Evolutionary conservation across 1,140 invertebrate species (phyloP), one percentile per base, ranked within the genome.

Genomic region (Macrocentrus cingulum): DNA sequence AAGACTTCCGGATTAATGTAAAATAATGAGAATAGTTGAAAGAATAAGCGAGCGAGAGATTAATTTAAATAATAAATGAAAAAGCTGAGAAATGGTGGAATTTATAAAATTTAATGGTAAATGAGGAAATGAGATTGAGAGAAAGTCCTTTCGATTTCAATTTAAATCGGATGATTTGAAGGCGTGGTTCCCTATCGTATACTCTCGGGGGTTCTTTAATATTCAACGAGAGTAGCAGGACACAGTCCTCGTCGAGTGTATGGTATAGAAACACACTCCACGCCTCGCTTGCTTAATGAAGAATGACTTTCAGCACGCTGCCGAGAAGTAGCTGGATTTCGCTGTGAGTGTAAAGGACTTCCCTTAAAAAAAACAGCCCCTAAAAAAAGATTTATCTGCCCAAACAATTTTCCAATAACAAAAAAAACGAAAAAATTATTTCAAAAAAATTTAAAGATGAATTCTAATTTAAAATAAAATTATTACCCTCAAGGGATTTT

Each of bases 81-180:
- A 29, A 29, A 29, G n/a, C n/a, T n/a, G n/a, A n/a, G n/a, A 29
- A 9, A 29, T 29, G 4, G 25, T 9, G 25, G 25, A n/a, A n/a
- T n/a, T n/a, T n/a, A n/a, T n/a, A n/a, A n/a, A n/a, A 29, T 9
- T 29, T 29, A 29, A 29, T 29, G 9, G 25, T 29, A 29, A 20
- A 32, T 37, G 49, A 37, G 32, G 36, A 22, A n/a, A 32, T 36
- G 45, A 48, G 32, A 19, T 16, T 37, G 13, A 51, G 39, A 22
- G 18, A 18, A n/a, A 19, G 29, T 52, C 54, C 53, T 60, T 64
- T 64, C 59, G 42, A 64, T 64, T 64, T 61, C 62, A 64, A 64
- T 64, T 64, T 61, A 64, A 64, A 64, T 64, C 62, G 59, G 61
- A 64, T 61, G 56, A 64, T 64, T 57, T 32, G 51, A 56, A 49